Base-by-base conservation (phyloP, 2,888 invertebrate genomes). In the Spilarctia lutea region DNA sequence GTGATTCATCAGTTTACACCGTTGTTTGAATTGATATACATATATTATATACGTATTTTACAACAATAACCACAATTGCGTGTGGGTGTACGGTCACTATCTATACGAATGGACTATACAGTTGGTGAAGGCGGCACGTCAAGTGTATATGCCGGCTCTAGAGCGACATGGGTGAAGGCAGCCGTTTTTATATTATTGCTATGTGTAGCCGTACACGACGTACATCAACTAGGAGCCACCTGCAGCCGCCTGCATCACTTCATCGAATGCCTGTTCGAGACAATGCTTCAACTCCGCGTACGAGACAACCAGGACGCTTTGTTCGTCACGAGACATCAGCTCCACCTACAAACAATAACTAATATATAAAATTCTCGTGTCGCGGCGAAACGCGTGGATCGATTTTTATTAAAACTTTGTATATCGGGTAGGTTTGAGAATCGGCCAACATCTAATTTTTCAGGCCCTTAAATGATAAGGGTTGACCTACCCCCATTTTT, bases 211-310 rank as follows among this genome's bases (percentile, higher is more conserved):
- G 70, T 65, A n/a, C 39, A 63, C 72, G 45, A 67, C 33, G 20
- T 66, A 42, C 48, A 24, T 35, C 42, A 73, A 72, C 77, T 86
- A 85, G 20, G 83, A 76, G 24, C 69, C 78, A 3, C 74, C 79
- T 68, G 90, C 92, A 24, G 96, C 94, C 71, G 96, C 95, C 71
- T 96, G 94, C 92, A 96, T 96, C 85, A 98, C 96, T 93, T 99
- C 99, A 72, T 97, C 97, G 96, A 99, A 99, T 66, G 99, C 98
- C 89, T 98, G 97, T 91, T 99, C 99, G 89, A 99, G 97, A 95
- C 99, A 99, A 90, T 98, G 98, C 94, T 99, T 99, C 88, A 99
- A 96, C 93, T 99, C 99, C 35, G 98, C 97, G 93, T 98, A 99
- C 79, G 98, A 98, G 79, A 99, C 99, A 80, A 99, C 98, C 86